These are phyloP conservation scores for Pristionchus japonicus DNA, from an alignment of 2,888 invertebrate species.

Conservation along the genomic window DNA sequence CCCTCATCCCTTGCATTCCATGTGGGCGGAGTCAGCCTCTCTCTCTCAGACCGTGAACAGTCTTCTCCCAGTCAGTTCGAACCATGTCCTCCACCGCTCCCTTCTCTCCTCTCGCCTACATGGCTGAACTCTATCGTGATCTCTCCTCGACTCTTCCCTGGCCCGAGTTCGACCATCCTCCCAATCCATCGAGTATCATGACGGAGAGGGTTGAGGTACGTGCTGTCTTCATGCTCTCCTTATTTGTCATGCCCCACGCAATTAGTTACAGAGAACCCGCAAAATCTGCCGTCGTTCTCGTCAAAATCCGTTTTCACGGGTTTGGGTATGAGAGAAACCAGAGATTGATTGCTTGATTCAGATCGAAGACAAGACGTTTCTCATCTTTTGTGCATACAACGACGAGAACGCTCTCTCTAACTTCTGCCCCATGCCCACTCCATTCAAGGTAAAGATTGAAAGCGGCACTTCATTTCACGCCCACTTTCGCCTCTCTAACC, in stretches of 20 bases:
- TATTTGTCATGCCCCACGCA: no score
- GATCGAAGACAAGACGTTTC: background rate
- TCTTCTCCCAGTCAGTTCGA: background rate
- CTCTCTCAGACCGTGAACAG: background rate
- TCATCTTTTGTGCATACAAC: background rate
- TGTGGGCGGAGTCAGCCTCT: background rate
- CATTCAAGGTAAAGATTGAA: no score
- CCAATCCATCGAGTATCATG: background rate
- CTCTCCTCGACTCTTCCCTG: background rate
- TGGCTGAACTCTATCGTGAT: background rate
- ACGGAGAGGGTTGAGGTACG: background rate
- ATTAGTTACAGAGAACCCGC: no score
- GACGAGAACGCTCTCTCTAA: background rate
- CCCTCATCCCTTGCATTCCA: no score
- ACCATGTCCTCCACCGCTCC: background rate
- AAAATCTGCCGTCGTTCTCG: no score
- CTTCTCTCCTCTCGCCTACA: background rate
- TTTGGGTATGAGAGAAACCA: no score
- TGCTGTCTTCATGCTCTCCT: no score
- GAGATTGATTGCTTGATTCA: no score
- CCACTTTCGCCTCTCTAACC: no score
- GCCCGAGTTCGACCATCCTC: background rate
- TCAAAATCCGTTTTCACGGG: no score
- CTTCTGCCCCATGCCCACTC: background rate
- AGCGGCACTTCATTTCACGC: no score